phyloP scores from a whole-genome alignment of 2,113 vertebrate species.

The Labrus mixtus region DNA sequence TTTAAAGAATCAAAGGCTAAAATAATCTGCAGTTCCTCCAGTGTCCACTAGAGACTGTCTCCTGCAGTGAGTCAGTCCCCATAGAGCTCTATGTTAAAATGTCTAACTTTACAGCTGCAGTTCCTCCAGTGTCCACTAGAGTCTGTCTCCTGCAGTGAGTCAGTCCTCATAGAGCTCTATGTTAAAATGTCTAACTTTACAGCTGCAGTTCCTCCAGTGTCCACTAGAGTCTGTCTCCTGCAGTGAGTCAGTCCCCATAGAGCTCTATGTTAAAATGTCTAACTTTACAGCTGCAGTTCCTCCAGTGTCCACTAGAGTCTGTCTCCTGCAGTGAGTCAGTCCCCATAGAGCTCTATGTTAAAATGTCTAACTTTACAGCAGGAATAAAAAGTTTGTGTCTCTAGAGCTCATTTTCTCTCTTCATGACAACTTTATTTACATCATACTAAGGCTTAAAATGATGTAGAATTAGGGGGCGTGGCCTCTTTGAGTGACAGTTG shows the following conservation, averaged over 20 bases:
- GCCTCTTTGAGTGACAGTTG: neutral
- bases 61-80: neutral
- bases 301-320: neutral
- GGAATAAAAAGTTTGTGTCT: no score
- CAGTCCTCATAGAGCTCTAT: neutral
- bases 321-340: neutral
- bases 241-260: neutral
- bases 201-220: neutral
- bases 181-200: no score
- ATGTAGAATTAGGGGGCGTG: no score
- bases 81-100: no score
- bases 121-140: neutral
- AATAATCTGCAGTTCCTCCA: neutral
- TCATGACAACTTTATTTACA: no score
- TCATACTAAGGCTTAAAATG: no score
- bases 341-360: no score
- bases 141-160: neutral
- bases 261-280: no score
- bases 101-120: neutral
- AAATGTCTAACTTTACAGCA: no score
- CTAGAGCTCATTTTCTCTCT: no score
- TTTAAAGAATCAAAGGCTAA: no score
- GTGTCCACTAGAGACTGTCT: neutral
- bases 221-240: neutral
- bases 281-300: neutral